phyloP scores from a whole-genome alignment of 1,140 invertebrate species.

The Dreissena polymorpha region DNA sequence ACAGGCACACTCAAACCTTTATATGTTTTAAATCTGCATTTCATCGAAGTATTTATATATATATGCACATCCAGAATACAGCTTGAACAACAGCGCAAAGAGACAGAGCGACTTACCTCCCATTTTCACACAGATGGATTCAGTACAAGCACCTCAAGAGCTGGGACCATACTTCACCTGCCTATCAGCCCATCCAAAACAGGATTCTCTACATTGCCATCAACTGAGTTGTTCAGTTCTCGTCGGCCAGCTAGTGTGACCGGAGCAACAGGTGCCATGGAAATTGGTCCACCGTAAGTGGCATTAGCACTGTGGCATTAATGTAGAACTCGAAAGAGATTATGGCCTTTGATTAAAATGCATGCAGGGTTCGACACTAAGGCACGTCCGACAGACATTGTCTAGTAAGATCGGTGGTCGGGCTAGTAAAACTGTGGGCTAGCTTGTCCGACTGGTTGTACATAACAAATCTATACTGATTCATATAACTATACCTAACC shows the following conservation, averaged over 20 bases:
- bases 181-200: conserved; percentile 66
- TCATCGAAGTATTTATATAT: no score
- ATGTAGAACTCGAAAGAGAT: no score
- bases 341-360: no score
- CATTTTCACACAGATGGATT: conserved; percentile 64
- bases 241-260: conserved; percentile 60
- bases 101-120: conserved; percentile 70
- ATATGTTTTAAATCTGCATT: no score
- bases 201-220: conserved; percentile 69
- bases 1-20: no score
- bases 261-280: conserved; percentile 36
- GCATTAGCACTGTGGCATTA: not conserved
- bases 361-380: no score
- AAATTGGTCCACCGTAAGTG: conserved; percentile 70
- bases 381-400: no score
- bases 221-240: conserved; percentile 61
- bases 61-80: conserved; percentile 58
- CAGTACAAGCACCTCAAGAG: conserved; percentile 26
- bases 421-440: no score
- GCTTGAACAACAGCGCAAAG: conserved; percentile 70
- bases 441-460: no score
- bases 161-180: conserved; percentile 39
- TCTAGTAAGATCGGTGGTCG: no score
- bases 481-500: no score
- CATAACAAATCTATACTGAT: no score